These are phyloP conservation scores for Porphyrio hochstetteri DNA, from an alignment of 2,113 vertebrate genomes.

Conservation along the genomic window DNA sequence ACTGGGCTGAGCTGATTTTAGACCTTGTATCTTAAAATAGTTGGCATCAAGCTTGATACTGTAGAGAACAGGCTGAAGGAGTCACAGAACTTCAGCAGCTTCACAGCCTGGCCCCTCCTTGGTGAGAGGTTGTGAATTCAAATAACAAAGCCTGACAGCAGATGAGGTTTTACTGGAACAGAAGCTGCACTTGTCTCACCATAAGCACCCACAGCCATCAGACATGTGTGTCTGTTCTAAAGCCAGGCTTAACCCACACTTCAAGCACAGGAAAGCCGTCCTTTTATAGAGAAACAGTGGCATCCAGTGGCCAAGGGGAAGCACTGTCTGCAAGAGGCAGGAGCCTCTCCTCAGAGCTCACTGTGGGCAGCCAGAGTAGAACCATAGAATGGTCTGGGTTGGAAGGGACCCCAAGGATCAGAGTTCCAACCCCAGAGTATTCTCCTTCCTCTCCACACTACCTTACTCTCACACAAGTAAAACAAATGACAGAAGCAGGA, in stretches of 20 bases:
- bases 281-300: constrained; percentile 53
- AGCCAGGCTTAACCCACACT: neutral
- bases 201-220: neutral
- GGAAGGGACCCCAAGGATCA: too few species aligned
- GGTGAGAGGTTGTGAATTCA: neutral
- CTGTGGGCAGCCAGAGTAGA: neutral
- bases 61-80: neutral
- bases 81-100: neutral
- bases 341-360: neutral
- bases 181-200: neutral
- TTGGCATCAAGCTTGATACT: neutral
- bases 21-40: neutral
- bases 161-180: neutral
- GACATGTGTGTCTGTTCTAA: neutral
- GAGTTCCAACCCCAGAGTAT: neutral
- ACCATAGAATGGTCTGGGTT: too few species aligned
- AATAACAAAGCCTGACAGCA: neutral
- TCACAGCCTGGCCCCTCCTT: neutral
- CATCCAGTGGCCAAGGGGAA: constrained; percentile 66
- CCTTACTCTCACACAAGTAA: neutral
- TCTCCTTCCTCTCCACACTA: neutral
- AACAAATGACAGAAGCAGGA: neutral
- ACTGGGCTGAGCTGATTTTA: neutral
- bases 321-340: neutral
- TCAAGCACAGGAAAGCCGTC: neutral